Conservation (phyloP, 2,113 vertebrate genomes). For the Spea bombifrons region DNA sequence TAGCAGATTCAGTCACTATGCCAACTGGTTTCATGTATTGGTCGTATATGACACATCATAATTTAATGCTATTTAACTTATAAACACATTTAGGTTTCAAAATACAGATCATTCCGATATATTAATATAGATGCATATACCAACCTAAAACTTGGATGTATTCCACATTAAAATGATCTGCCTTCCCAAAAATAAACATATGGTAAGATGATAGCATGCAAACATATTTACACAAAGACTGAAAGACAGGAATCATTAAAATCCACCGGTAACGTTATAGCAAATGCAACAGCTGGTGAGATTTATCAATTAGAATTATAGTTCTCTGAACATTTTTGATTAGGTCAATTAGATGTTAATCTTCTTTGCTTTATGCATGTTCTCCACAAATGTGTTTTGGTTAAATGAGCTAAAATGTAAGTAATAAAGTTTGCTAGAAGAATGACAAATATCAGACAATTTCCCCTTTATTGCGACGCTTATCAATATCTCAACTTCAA, state of each 20-base stretch:
- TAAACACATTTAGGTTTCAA: too few species aligned
- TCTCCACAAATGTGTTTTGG: slow-evolving; percentile 58
- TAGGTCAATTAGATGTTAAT: slow-evolving; percentile 73
- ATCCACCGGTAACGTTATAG: slow-evolving; percentile 71
- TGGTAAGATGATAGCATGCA: slow-evolving; percentile 81
- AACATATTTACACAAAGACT: slow-evolving; percentile 76
- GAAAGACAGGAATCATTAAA: slow-evolving; percentile 71
- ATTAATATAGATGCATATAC: too few species aligned
- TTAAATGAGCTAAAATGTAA: slow-evolving; percentile 39
- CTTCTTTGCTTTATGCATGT: slow-evolving; percentile 63
- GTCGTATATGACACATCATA: too few species aligned
- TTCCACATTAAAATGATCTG: slow-evolving; percentile 37
- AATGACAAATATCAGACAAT: background rate
- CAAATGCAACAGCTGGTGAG: slow-evolving; percentile 79
- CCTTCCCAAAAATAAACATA: slow-evolving; percentile 71
- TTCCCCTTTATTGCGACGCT: too few species aligned
- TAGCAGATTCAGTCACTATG: too few species aligned
- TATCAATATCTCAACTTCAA: too few species aligned
- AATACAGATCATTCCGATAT: too few species aligned
- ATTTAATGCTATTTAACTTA: too few species aligned
- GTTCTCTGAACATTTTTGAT: slow-evolving; percentile 71
- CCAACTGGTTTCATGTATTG: too few species aligned
- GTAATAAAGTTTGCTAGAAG: background rate
- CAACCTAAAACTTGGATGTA: slow-evolving; percentile 10
- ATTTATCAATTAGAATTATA: slow-evolving; percentile 80